Evolutionary conservation across 2,113 vertebrate genomes (phyloP).

Genomic region (Thoracochromis brauschi): DNA sequence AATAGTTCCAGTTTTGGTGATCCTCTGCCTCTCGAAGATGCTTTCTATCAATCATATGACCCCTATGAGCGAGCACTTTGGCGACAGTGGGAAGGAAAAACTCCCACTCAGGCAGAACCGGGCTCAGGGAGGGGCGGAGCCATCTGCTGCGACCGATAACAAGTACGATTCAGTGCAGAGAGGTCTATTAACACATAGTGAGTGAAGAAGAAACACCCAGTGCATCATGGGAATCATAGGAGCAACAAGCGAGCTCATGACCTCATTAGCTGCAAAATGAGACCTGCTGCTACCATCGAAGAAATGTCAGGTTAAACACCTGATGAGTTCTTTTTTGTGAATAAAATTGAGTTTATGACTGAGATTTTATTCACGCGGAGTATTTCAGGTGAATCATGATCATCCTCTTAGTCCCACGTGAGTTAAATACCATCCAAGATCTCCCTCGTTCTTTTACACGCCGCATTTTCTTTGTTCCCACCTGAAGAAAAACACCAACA

Average conservation of each 20-base stretch:
- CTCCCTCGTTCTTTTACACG: background rate
- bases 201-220: background rate
- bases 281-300: background rate
- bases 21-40: background rate
- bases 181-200: background rate
- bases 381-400: background rate
- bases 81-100: background rate
- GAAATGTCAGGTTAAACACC: background rate
- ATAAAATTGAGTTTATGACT: background rate
- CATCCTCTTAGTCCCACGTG: accelerated
- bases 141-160: background rate
- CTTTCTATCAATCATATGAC: background rate
- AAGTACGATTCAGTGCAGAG: background rate
- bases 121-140: background rate
- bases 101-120: background rate
- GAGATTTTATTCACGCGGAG: accelerated
- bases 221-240: background rate
- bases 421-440: background rate
- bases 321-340: background rate
- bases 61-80: background rate
- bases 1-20: accelerated
- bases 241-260: background rate
- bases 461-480: accelerated
- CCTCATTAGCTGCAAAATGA: background rate
- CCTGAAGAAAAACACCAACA: background rate